phyloP scores from a whole-genome alignment of 1,140 invertebrate genomes.

The Atta texana region DNA sequence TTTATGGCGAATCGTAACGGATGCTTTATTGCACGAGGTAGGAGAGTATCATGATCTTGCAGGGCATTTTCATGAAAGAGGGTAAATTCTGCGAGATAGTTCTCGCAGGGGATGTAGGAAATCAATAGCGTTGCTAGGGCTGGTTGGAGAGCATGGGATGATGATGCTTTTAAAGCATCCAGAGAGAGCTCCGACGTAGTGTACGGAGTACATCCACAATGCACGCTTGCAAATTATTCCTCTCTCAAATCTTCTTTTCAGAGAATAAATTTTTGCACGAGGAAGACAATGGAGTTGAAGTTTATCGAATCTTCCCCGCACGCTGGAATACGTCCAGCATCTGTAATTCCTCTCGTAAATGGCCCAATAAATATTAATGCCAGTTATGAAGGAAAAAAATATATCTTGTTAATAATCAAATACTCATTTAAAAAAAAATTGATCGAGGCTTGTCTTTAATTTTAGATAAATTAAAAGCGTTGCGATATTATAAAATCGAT shows the following conservation, averaged over 20 bases:
- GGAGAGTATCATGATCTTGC: slow-evolving; percentile 67
- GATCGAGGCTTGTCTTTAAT: background rate
- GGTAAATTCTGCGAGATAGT: slow-evolving; percentile 81
- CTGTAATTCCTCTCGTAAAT: slow-evolving; percentile 40
- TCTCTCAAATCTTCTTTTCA: slow-evolving; percentile 69
- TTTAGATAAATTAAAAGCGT: background rate
- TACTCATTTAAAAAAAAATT: slow-evolving; percentile 6
- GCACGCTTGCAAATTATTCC: slow-evolving; percentile 61
- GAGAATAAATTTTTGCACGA: slow-evolving; percentile 54
- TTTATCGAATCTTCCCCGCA: slow-evolving; percentile 34
- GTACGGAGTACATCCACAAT: slow-evolving; percentile 74
- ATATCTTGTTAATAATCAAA: background rate
- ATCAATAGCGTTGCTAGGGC: slow-evolving; percentile 86
- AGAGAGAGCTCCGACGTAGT: slow-evolving; percentile 72
- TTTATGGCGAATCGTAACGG: slow-evolving; percentile 1
- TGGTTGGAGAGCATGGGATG: slow-evolving; percentile 80
- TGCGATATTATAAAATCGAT: background rate
- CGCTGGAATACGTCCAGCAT: background rate
- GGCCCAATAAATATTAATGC: slow-evolving; percentile 51
- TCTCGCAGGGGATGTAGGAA: slow-evolving; percentile 84
- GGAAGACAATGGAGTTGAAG: slow-evolving; percentile 9
- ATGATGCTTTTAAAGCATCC: slow-evolving; percentile 84
- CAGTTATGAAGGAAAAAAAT: background rate
- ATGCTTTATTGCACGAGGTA: slow-evolving; percentile 55
- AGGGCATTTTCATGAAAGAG: slow-evolving; percentile 81